Evolutionary conservation across 2,888 invertebrate species (phyloP).

Genomic region (Oligia strigilis): DNA sequence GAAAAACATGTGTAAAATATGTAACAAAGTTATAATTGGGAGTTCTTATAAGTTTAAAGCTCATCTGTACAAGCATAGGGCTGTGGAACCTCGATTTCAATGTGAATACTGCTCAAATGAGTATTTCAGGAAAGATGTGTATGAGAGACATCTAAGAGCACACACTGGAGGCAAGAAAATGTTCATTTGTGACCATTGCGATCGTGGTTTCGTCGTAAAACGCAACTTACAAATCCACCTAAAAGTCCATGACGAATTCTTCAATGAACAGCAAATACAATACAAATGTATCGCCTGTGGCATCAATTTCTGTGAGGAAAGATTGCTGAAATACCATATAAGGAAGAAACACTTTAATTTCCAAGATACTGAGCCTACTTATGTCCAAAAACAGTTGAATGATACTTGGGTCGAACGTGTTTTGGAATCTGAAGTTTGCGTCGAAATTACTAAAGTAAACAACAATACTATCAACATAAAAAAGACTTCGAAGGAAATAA

Average conservation of each 20-base stretch:
- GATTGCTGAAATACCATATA: constrained; percentile 78
- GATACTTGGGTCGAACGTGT: constrained; percentile 83
- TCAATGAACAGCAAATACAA: constrained; percentile 57
- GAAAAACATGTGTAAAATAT: constrained; percentile 72
- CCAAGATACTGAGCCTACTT: constrained; percentile 54
- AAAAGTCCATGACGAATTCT: constrained; percentile 77
- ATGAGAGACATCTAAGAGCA: constrained; percentile 69
- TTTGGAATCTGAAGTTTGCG: constrained; percentile 73
- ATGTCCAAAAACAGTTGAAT: constrained; percentile 74
- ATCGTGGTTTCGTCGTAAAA: constrained; percentile 77
- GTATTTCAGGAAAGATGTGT: constrained; percentile 78
- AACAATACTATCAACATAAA: constrained; percentile 79
- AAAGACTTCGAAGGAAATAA: constrained; percentile 61
- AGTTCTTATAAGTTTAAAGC: constrained; percentile 71
- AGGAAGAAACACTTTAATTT: constrained; percentile 79
- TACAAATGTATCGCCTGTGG: constrained; percentile 79
- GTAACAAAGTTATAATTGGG: constrained; percentile 72
- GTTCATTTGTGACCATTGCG: constrained; percentile 79
- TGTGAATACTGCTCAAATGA: constrained; percentile 76
- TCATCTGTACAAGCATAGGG: constrained; percentile 77
- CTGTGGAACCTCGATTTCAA: constrained; percentile 72
- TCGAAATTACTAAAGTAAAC: constrained; percentile 82
- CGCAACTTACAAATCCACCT: constrained; percentile 78
- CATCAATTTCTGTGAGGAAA: constrained; percentile 76
- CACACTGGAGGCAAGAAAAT: constrained; percentile 71